Evolutionary conservation across 2,797 vertebrate species (phyloP).

Genomic region (Picus viridis): DNA sequence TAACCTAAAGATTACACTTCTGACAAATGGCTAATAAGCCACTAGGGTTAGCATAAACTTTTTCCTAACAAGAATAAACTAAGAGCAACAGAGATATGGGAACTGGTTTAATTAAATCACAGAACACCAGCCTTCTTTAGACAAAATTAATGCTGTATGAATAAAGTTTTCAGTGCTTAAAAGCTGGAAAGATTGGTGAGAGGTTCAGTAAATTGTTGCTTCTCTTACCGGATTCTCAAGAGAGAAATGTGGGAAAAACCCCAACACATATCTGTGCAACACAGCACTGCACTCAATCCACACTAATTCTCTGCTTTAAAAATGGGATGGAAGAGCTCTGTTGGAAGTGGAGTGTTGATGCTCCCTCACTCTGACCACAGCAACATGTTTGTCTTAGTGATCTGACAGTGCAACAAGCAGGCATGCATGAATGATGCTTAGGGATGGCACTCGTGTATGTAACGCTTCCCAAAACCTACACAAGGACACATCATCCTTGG

Average conservation of each 20-base stretch:
- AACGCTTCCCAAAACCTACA: constrained; percentile 21
- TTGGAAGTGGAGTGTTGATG: neutral
- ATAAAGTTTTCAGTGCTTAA: neutral
- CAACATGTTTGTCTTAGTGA: neutral
- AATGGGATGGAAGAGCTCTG: neutral
- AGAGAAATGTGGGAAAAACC: neutral
- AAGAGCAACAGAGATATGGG: neutral
- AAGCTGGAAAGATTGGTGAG: neutral
- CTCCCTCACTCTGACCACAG: neutral
- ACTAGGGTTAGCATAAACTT: neutral
- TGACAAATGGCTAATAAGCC: neutral
- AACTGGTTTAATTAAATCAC: neutral
- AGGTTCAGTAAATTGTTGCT: neutral
- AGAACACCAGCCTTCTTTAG: neutral
- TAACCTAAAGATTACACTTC: neutral
- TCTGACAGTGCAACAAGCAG: constrained; percentile 22
- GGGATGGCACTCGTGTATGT: neutral
- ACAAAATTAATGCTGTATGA: neutral
- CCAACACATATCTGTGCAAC: neutral
- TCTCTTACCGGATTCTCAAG: neutral
- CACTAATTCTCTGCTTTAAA: neutral
- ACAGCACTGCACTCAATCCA: neutral
- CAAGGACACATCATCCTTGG: constrained; percentile 48
- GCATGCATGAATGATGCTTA: neutral
- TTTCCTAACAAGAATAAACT: neutral